A percentile compares a stretch with the other conserved stretches of the same genome.
These are phyloP conservation scores for Pteruthius melanotis DNA, from an alignment of 2,113 vertebrate species.

Conservation along the genomic window DNA sequence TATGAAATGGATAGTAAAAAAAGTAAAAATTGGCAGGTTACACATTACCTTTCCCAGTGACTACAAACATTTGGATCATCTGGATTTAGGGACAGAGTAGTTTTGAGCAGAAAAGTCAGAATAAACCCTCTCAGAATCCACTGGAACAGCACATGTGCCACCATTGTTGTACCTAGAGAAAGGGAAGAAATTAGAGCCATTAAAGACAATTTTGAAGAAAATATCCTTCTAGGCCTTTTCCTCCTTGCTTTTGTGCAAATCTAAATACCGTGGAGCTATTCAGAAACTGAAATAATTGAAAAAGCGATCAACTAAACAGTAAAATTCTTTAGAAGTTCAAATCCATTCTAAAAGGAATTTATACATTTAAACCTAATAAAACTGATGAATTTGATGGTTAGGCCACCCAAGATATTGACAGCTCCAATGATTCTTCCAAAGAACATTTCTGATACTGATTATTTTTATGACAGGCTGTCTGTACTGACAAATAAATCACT, in stretches of 20 bases:
- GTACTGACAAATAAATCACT: not conserved
- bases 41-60: slow-evolving; percentile 96
- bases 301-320: not conserved
- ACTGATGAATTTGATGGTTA: not conserved
- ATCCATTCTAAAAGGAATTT: not conserved
- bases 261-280: not conserved
- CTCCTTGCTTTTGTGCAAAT: not conserved
- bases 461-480: not conserved
- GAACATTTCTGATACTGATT: not conserved
- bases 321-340: not conserved
- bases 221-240: not conserved
- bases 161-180: slow-evolving; percentile 75
- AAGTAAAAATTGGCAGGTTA: not conserved
- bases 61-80: slow-evolving; percentile 99
- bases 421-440: not conserved
- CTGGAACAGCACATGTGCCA: slow-evolving; percentile 35
- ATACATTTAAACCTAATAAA: not conserved
- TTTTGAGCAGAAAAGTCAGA: slow-evolving; percentile 69
- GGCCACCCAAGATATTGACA: not conserved
- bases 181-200: slow-evolving; percentile 3
- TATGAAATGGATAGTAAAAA: not conserved
- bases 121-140: slow-evolving; percentile 68
- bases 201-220: not conserved
- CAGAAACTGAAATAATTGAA: not conserved
- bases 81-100: slow-evolving; percentile 83